phyloP scores from a whole-genome alignment of 2,113 vertebrate genomes.

The Nothoprocta pentlandii region DNA sequence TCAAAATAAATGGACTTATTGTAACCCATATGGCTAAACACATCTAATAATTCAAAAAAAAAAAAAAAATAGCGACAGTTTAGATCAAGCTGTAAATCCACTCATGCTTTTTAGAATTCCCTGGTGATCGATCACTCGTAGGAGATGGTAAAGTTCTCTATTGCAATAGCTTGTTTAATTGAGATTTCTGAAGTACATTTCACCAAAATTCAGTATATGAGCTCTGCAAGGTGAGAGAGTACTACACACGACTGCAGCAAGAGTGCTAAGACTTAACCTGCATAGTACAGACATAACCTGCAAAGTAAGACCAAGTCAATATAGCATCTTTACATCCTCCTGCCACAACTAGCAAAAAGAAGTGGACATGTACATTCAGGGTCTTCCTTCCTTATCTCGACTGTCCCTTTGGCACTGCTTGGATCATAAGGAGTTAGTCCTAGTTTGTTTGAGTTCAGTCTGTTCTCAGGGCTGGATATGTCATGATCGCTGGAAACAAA shows the following conservation, averaged over 20 bases:
- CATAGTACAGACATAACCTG: not conserved
- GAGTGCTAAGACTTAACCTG: not conserved
- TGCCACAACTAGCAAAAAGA: not conserved
- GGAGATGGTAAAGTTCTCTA: not conserved
- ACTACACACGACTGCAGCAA: not conserved
- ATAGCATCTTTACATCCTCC: not conserved
- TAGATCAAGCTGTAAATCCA: not conserved
- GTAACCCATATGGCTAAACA: conserved; percentile 49
- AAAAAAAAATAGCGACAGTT: not conserved
- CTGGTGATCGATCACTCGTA: not conserved
- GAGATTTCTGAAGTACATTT: not conserved
- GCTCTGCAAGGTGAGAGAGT: not conserved
- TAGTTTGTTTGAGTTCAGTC: not conserved
- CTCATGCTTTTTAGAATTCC: not conserved
- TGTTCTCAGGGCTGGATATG: not conserved
- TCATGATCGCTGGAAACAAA: fast-evolving
- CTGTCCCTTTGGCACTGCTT: not conserved
- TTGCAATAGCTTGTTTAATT: not conserved
- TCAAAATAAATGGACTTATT: conserved; percentile 57
- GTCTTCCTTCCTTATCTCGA: not conserved
- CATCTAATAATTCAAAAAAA: conserved; percentile 29
- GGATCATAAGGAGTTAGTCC: fast-evolving
- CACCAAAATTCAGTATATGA: not conserved
- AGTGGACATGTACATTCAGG: fast-evolving
- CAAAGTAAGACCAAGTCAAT: not conserved